Evolutionary conservation across 92 coral and sea anemone genomes (phyloP).

Genomic region (Zoanthus gigantus): DNA sequence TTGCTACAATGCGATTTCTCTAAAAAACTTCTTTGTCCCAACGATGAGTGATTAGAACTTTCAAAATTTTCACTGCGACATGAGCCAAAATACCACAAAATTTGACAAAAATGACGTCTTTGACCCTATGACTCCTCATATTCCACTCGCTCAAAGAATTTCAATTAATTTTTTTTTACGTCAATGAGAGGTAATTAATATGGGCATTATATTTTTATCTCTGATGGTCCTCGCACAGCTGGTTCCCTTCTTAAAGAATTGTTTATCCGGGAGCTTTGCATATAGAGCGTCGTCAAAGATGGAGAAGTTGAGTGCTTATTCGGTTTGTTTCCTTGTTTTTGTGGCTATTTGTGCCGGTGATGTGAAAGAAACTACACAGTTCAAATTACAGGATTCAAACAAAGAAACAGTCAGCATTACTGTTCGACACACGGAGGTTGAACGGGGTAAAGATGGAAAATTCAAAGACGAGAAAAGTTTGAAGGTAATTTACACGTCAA

Average conservation of each 20-base stretch:
- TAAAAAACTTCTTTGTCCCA: no score
- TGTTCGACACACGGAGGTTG: slow-evolving; percentile 33
- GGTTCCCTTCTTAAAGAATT: neutral
- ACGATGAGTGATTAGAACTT: no score
- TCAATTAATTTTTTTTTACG: no score
- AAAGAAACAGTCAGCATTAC: slow-evolving; percentile 17
- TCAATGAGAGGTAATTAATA: no score
- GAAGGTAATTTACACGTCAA: slow-evolving; percentile 11
- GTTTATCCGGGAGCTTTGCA: neutral
- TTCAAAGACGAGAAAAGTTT: slow-evolving; percentile 34
- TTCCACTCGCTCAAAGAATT: no score
- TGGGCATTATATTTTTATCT: neutral
- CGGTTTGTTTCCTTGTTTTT: slow-evolving; percentile 36
- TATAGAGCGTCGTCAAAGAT: neutral
- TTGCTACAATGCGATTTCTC: no score
- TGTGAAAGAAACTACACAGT: neutral
- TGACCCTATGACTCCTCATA: no score
- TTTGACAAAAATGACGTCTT: no score
- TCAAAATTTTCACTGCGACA: no score
- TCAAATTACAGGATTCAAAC: neutral
- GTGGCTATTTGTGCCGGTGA: slow-evolving; percentile 22
- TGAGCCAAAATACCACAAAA: no score
- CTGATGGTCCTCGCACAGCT: neutral
- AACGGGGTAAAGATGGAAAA: slow-evolving; percentile 27
- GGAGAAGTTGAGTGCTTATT: slow-evolving; percentile 24